Percentiles rank a stretch among this genome's conserved stretches.
These are phyloP conservation scores for Epizoanthus stellaris DNA, from an alignment of 92 coral and sea anemone genomes.

Conservation along the genomic window DNA sequence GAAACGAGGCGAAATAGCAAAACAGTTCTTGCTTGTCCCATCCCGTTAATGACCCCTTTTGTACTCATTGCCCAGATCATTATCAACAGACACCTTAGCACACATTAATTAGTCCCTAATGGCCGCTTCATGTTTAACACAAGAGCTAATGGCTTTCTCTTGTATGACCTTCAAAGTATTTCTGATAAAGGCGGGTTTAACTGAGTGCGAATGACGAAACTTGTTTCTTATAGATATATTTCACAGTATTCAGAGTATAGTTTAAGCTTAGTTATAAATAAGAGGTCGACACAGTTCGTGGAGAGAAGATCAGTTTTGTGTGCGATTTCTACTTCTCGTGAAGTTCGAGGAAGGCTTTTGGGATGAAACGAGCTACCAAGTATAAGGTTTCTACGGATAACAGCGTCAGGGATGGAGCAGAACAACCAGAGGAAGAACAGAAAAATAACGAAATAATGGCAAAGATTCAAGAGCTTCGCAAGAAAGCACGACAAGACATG, in stretches of 20 bases:
- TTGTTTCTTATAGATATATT: neutral
- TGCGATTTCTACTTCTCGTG: neutral
- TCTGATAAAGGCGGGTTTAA: constrained; percentile 27
- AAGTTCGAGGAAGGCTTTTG: neutral
- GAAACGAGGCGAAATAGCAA: too few relatives aligned
- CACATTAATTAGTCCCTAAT: neutral
- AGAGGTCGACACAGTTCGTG: neutral
- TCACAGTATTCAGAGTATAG: neutral
- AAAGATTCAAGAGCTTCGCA: constrained; percentile 58
- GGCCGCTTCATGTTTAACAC: neutral
- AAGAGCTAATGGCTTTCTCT: constrained; percentile 13
- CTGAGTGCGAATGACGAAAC: neutral
- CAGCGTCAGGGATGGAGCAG: neutral
- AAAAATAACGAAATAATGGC: constrained; percentile 37
- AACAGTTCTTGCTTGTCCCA: too few relatives aligned
- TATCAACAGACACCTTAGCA: constrained; percentile 1
- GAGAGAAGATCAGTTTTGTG: neutral
- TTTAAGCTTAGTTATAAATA: neutral
- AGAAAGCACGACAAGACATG: constrained; percentile 69
- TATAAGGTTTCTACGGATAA: neutral
- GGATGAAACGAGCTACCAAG: constrained; percentile 24
- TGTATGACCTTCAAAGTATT: neutral
- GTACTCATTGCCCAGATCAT: neutral
- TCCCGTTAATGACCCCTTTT: neutral
- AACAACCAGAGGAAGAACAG: constrained; percentile 16